phyloP scores from a whole-genome alignment of 2,113 vertebrate genomes.

The Thalassoma bifasciatum region DNA sequence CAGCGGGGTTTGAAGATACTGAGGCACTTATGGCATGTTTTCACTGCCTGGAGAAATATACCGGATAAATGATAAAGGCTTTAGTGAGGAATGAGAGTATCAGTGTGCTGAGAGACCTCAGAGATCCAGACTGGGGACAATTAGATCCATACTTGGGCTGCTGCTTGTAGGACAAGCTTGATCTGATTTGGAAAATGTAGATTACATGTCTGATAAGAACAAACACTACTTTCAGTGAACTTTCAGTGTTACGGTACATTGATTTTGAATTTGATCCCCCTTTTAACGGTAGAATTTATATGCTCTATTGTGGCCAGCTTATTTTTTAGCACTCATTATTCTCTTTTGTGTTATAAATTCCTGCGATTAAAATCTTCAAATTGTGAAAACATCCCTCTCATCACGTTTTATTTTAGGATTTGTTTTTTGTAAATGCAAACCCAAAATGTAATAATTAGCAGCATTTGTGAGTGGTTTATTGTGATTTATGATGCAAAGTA shows the following conservation, averaged over 20 bases:
- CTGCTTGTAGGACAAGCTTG: not conserved
- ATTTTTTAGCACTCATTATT: not conserved
- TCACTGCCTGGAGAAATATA: constrained; percentile 76
- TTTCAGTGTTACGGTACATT: not conserved
- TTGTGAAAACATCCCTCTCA: not conserved
- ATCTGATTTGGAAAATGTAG: not conserved
- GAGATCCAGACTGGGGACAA: constrained; percentile 40
- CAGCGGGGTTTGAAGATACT: constrained; percentile 57
- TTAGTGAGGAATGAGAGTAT: constrained; percentile 67
- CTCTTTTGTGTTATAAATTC: no score
- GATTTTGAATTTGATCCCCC: not conserved
- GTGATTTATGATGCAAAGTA: no score
- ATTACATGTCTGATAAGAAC: not conserved
- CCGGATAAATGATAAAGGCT: constrained; percentile 68
- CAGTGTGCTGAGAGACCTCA: constrained; percentile 37
- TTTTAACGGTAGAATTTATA: not conserved
- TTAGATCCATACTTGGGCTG: constrained; percentile 56
- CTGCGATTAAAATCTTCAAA: no score
- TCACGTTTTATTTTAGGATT: not conserved
- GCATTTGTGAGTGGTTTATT: no score
- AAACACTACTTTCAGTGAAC: not conserved
- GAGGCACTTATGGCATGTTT: constrained; percentile 79
- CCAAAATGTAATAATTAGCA: no score
- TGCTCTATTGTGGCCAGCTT: not conserved
- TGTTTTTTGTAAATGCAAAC: no score